These are phyloP conservation scores for Hipparchia sbordonii DNA, from an alignment of 2,888 invertebrate species.

Conservation along the genomic window DNA sequence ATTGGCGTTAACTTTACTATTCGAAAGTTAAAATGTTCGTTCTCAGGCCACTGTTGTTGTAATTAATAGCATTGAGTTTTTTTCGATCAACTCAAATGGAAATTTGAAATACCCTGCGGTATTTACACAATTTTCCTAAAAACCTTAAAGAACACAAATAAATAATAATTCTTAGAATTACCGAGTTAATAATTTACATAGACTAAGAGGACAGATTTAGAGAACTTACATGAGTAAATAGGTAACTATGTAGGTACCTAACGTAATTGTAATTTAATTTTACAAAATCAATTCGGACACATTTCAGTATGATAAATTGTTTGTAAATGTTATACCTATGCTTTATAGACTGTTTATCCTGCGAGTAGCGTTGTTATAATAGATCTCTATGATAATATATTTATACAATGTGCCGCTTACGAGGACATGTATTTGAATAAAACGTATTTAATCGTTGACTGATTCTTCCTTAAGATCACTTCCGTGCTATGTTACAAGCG, in stretches of 20 bases:
- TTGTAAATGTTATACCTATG: not conserved
- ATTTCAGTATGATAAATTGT: not conserved
- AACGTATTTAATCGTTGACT: constrained; percentile 30
- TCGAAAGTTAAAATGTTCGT: constrained; percentile 7
- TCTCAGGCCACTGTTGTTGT: not conserved
- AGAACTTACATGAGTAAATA: too few relatives aligned
- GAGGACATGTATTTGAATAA: constrained; percentile 33
- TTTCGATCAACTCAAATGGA: too few relatives aligned
- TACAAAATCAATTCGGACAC: not conserved
- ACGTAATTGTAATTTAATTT: not conserved
- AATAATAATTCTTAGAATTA: too few relatives aligned
- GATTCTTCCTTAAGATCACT: constrained; percentile 33
- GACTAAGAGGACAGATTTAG: too few relatives aligned
- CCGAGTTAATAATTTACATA: too few relatives aligned
- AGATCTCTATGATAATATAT: constrained; percentile 30
- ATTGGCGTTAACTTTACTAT: too few relatives aligned
- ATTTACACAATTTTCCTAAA: too few relatives aligned
- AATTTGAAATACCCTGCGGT: too few relatives aligned
- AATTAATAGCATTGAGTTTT: not conserved
- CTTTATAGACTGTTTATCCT: constrained; percentile 24
- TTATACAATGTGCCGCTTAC: constrained; percentile 25
- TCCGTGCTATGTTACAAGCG: constrained; percentile 1
- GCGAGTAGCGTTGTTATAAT: constrained; percentile 13
- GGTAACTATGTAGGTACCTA: too few relatives aligned
- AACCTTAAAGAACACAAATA: too few relatives aligned